Evolutionary conservation across 2,888 invertebrate species (phyloP), one percentile per base, ranked within the genome.

Genomic region (Lycia hirtaria): DNA sequence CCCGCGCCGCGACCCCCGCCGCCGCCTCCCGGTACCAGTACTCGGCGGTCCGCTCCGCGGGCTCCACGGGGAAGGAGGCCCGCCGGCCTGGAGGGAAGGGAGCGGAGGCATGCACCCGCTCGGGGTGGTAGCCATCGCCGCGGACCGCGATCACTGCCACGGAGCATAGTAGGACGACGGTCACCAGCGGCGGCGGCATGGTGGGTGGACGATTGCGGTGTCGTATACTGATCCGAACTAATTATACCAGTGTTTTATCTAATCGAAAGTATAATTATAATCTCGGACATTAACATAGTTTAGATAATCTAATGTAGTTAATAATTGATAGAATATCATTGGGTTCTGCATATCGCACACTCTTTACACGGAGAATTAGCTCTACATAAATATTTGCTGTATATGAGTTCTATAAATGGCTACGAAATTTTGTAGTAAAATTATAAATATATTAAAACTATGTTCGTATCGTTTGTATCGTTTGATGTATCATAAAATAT

Each of bases 21-120:
- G 83, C 83, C 0, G 93, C 94, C 52, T 92, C 74, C 0, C 68
- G 68, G 12, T 74, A 76, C 94, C 94, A 94, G 73, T 83, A 92
- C 6, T 81, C 76, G 0, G 80, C 65, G 0, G 64, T 60, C n/a
- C 55, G 28, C 50, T 81, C 83, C 35, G 49, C 56, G 10, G 3
- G 60, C 48, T 12, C 50, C 33, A 30, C 43, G 32, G 48, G 40
- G 26, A 30, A 26, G 15, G 33, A 53, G 47, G 30, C 33, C 14
- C 15, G n/a, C 9, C 26, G 5, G 10, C 20, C 14, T 15, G 24
- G 44, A 1, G 47, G 0, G 17, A 2, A 3, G 26, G 14, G 43
- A 12, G 7, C 32, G 15, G 14, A 33, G 37, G 12, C 28, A 17
- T 6, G 43, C 37, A 5, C 45, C 35, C 20, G 28, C 0, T 19